Evolutionary conservation across 30 jellyfish, hydroid and myxozoan genomes (phyloP).

Genomic region (Nemopilema nomurai): DNA sequence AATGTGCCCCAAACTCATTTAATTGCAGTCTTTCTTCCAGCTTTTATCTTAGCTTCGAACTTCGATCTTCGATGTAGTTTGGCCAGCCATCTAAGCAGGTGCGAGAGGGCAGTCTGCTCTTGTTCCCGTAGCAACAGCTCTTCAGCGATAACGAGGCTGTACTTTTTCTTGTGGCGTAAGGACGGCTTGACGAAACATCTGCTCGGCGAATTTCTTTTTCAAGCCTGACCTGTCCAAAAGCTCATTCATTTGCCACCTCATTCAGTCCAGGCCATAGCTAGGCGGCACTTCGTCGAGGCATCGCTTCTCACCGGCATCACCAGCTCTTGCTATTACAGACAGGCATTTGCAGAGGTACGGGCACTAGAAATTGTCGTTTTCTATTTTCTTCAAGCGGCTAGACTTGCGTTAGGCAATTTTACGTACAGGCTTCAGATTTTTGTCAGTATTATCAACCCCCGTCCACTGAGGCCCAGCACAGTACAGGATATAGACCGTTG

Average conservation of each 20-base stretch:
- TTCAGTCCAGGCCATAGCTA: not conserved
- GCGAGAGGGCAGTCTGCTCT: not conserved
- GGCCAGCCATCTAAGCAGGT: slow-evolving; percentile 15
- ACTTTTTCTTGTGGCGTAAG: not conserved
- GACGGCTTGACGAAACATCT: slow-evolving; percentile 39
- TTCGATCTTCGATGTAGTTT: not conserved
- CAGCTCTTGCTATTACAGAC: not conserved
- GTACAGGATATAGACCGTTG: not conserved
- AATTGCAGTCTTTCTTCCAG: not conserved
- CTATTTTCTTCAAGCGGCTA: not conserved
- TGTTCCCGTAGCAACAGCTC: slow-evolving; percentile 26
- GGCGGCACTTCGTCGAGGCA: not conserved
- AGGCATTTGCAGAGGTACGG: not conserved
- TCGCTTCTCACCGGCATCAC: not conserved
- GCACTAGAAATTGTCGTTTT: not conserved
- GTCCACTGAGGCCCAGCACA: not conserved
- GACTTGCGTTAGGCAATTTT: not conserved
- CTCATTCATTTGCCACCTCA: slow-evolving; percentile 29
- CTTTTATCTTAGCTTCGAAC: not conserved
- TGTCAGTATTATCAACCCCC: not conserved
- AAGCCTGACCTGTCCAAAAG: slow-evolving; percentile 35
- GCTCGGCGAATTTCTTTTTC: slow-evolving; percentile 18
- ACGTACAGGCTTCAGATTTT: not conserved
- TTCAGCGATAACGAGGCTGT: slow-evolving; percentile 19
- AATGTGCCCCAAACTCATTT: not conserved